Evolutionary conservation across 2,888 invertebrate species (phyloP), one percentile per base, ranked within the genome.

Genomic region (Acanthococcus lagerstroemiae): DNA sequence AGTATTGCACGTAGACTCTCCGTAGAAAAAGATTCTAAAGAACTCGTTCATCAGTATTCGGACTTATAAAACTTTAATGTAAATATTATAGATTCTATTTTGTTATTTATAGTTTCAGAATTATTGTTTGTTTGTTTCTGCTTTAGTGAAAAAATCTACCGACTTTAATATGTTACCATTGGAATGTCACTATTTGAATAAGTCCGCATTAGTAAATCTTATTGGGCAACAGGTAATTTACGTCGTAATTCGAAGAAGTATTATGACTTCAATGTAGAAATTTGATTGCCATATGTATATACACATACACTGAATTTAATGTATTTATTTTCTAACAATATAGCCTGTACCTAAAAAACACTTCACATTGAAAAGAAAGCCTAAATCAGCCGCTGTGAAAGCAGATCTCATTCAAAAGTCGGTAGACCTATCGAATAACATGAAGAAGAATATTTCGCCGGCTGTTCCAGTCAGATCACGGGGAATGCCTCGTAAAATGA

Each of bases 151-250:
- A 63, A 90, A 90, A 76, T 90, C 90, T 76, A 84, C 87, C 67
- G 93, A 93, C 72, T 71, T 76, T 48, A 87, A 87, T 70, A 86
- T 95, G 83, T 78, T 95, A 72, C 96, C 96, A 3, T 81, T 95
- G 75, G 96, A 97, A 79, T 95, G 95, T 79, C 89, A 93, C 75
- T 96, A 95, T 80, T 82, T 96, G 70, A 96, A 95, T 79, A 93
- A 93, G 78, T 88, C 87, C 76, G 94, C 95, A 60, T 80, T 95
- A 73, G 81, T 86, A 63, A 90, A 92, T 71, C 88, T 94, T 73
- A 92, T 90, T 25, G 81, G 82, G 5, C 78, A 79, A 26, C 67
- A 70, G 69, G 71, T 72, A 67, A 71, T n/a, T n/a, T n/a, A n/a
- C n/a, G n/a, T n/a, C n/a, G n/a, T n/a, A n/a, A n/a, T n/a, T n/a